phyloP scores from a whole-genome alignment of 2,888 invertebrate species.

The Kuschelorhynchus macadamiae region DNA sequence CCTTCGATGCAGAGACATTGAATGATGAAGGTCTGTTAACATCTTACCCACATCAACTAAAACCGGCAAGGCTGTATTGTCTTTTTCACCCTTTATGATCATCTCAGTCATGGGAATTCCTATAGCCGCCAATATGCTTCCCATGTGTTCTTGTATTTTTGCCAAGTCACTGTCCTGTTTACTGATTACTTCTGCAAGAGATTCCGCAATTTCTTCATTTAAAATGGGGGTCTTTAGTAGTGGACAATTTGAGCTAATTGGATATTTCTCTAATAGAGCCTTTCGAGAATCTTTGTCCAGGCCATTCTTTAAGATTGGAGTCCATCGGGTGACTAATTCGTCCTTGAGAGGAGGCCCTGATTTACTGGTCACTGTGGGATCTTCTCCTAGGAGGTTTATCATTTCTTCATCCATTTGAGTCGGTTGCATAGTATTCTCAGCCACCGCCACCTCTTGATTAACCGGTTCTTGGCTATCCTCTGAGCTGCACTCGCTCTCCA shows the following conservation, averaged over 20 bases:
- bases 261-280: not conserved
- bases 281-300: not conserved
- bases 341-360: not conserved
- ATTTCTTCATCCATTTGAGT: too few species aligned
- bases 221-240: not conserved
- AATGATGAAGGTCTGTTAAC: too few species aligned
- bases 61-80: not conserved
- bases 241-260: not conserved
- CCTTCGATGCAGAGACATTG: too few species aligned
- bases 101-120: not conserved
- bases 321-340: not conserved
- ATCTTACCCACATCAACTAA: not conserved
- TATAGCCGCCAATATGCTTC: not conserved
- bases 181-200: not conserved
- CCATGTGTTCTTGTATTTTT: not conserved
- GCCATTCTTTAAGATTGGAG: not conserved
- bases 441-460: too few species aligned
- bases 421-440: too few species aligned
- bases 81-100: not conserved
- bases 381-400: not conserved
- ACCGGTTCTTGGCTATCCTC: too few species aligned
- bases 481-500: too few species aligned
- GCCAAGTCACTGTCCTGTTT: not conserved
- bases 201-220: not conserved
- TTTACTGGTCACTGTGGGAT: not conserved